Evolutionary conservation across 2,888 invertebrate species (phyloP).

Genomic region (Cantharis rustica): DNA sequence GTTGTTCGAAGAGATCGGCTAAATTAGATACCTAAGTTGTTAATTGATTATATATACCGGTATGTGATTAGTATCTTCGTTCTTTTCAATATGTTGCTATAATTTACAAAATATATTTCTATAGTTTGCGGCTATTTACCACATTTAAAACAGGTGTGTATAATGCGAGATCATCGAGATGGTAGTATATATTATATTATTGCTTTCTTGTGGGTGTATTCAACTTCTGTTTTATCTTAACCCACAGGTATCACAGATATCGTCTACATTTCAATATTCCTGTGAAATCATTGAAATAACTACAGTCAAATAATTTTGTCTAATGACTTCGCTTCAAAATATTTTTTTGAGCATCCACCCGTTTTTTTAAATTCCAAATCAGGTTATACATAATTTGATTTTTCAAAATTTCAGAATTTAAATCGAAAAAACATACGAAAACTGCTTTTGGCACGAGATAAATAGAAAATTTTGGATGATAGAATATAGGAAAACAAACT

Average conservation of each 20-base stretch:
- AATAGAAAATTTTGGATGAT: no score
- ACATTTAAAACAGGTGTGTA: constrained; percentile 13
- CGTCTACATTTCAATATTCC: background rate
- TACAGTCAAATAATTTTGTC: no score
- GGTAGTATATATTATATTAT: constrained; percentile 3
- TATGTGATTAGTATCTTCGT: constrained; percentile 10
- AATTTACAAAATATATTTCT: constrained; percentile 9
- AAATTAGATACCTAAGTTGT: background rate
- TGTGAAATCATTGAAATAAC: background rate
- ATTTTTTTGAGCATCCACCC: no score
- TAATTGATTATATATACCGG: constrained; percentile 16
- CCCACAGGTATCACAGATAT: background rate
- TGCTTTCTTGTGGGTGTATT: constrained; percentile 10
- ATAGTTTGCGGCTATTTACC: constrained; percentile 4
- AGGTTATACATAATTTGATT: no score
- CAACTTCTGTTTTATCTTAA: constrained; percentile 1
- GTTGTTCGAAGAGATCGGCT: background rate
- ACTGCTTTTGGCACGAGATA: no score
- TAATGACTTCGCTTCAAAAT: no score
- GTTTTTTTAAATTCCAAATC: no score
- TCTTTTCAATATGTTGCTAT: constrained; percentile 1
- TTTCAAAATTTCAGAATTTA: no score
- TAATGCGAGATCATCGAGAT: constrained; percentile 1
- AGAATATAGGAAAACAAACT: no score
- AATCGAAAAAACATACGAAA: no score